A percentile compares a stretch with the other conserved stretches of the same genome.
Evolutionary conservation across 1,140 invertebrate species (phyloP).

Genomic region (Drosophila bocqueti): DNA sequence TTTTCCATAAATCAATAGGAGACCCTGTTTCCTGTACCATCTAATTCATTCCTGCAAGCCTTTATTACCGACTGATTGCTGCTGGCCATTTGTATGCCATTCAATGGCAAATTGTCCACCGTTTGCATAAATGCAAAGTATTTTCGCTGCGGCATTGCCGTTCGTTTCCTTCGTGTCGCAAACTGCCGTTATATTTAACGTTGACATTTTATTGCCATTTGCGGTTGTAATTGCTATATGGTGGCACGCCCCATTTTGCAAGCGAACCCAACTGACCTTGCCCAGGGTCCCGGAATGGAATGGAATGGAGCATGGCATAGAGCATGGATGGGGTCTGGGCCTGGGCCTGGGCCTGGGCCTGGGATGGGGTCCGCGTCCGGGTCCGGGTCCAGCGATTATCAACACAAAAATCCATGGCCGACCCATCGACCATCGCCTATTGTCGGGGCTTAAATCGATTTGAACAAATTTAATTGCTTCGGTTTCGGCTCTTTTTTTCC

Average conservation of each 20-base stretch:
- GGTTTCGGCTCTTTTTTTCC: constrained; percentile 47
- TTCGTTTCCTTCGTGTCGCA: constrained; percentile 24
- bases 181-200: constrained; percentile 66
- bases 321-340: background rate
- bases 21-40: background rate
- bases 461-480: constrained; percentile 80
- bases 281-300: background rate
- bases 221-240: constrained; percentile 76
- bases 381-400: constrained; percentile 19
- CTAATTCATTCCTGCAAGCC: constrained; percentile 1
- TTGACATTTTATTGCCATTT: constrained; percentile 79
- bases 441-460: constrained; percentile 79
- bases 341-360: background rate
- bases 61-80: constrained; percentile 9
- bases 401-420: constrained; percentile 14
- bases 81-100: constrained; percentile 11
- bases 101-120: constrained; percentile 14
- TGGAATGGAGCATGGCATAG: background rate
- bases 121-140: constrained; percentile 27
- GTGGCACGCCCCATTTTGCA: constrained; percentile 33
- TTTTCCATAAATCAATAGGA: background rate
- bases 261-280: constrained; percentile 19
- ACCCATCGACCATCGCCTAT: constrained; percentile 55
- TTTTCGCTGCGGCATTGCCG: constrained; percentile 6
- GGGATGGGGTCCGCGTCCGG: background rate